phyloP scores from a whole-genome alignment of 2,113 vertebrate species.

The Austrofundulus limnaeus region DNA sequence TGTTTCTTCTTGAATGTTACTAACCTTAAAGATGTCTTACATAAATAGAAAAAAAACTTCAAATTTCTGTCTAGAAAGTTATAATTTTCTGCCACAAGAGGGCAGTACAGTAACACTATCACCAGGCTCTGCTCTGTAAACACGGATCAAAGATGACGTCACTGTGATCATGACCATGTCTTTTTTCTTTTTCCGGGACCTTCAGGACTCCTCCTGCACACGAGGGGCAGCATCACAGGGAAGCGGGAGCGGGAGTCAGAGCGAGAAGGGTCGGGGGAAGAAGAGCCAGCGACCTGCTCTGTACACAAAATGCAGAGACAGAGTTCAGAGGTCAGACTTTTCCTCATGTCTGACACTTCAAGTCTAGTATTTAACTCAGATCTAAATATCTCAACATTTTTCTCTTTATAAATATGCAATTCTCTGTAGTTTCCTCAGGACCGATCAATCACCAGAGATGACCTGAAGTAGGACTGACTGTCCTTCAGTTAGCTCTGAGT shows the following conservation, averaged over 20 bases:
- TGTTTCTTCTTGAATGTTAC: background rate
- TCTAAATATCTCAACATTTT: no score
- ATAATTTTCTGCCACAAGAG: background rate
- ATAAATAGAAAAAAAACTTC: background rate
- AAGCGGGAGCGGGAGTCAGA: slow-evolving; percentile 77
- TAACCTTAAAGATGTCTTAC: background rate
- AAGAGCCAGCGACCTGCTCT: slow-evolving; percentile 56
- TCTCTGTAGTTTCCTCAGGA: no score
- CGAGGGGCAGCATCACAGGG: slow-evolving; percentile 59
- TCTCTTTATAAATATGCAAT: no score
- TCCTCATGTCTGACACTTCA: background rate
- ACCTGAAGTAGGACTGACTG: no score
- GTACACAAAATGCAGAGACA: slow-evolving; percentile 75
- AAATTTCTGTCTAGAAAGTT: background rate
- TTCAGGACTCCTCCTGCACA: slow-evolving; percentile 64
- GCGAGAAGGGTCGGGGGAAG: slow-evolving; percentile 56
- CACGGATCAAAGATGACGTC: background rate
- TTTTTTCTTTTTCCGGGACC: background rate
- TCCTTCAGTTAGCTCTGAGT: no score
- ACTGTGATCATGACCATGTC: background rate
- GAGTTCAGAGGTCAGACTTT: slow-evolving; percentile 62
- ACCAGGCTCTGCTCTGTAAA: background rate
- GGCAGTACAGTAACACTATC: background rate
- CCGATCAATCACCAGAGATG: no score
- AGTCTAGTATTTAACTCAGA: background rate